Conservation (phyloP, 1,140 invertebrate species). For the Ruditapes philippinarum region DNA sequence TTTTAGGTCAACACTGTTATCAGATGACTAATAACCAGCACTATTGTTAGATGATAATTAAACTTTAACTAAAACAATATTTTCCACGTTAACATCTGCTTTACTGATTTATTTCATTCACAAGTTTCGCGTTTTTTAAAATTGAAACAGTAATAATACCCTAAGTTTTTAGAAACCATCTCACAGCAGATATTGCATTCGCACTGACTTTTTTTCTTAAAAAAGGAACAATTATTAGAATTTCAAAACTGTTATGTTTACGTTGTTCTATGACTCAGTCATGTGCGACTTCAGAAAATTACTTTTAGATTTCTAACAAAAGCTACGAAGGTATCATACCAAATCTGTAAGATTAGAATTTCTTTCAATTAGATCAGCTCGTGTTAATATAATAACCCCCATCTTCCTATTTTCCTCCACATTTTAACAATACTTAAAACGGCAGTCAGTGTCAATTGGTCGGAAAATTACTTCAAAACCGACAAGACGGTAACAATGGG, state of each 20-base stretch:
- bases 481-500: slow-evolving; percentile 7
- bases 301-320: not conserved
- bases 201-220: not conserved
- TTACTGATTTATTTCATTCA: not conserved
- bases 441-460: not conserved
- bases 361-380: not conserved
- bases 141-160: too few species aligned
- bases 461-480: slow-evolving; percentile 4
- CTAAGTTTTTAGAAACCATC: not conserved
- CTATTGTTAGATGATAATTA: not conserved
- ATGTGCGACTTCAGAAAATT: not conserved
- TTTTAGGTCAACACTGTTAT: not conserved
- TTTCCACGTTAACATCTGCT: not conserved
- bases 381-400: slow-evolving; percentile 5
- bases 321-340: not conserved
- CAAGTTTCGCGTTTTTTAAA: not conserved
- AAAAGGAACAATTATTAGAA: not conserved
- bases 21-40: too few species aligned
- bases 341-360: slow-evolving; percentile 8
- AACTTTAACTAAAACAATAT: not conserved
- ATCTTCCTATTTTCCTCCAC: slow-evolving; percentile 20
- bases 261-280: not conserved
- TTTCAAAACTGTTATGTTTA: not conserved
- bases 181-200: too few species aligned
- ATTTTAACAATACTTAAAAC: not conserved